A percentile compares a stretch with the other conserved stretches of the same genome.
Evolutionary conservation across 2,113 vertebrate species (phyloP).

Genomic region (Chaetops frenatus): DNA sequence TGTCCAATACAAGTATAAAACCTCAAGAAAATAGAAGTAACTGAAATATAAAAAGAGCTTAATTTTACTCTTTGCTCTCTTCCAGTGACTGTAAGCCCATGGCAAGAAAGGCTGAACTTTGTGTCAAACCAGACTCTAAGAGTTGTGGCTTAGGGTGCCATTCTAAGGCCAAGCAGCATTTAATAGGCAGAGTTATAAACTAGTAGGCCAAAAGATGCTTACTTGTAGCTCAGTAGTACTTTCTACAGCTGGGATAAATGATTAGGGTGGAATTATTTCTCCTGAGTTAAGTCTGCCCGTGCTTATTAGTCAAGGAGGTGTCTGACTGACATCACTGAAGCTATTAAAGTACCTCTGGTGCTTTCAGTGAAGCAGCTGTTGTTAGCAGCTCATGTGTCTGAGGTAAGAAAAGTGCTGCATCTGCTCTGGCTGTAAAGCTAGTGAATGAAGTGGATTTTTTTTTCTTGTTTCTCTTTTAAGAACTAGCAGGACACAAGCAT

Average conservation of each 20-base stretch:
- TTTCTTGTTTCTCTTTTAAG: background rate
- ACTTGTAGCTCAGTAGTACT: background rate
- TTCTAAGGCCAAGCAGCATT: background rate
- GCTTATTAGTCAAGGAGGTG: background rate
- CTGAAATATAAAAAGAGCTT: background rate
- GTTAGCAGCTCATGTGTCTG: background rate
- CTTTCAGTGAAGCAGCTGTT: background rate
- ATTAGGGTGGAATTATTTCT: background rate
- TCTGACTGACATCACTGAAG: background rate
- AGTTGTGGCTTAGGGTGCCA: background rate
- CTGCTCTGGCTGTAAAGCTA: background rate
- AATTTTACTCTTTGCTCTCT: accelerated
- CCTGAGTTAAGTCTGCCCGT: background rate
- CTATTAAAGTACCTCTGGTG: background rate
- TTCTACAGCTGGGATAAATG: background rate
- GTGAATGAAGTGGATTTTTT: background rate
- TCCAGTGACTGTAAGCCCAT: accelerated
- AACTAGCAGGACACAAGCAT: background rate
- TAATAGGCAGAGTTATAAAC: background rate
- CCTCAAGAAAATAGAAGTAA: background rate
- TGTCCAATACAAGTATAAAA: accelerated
- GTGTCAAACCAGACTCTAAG: background rate
- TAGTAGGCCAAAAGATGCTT: background rate
- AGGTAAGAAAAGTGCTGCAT: background rate
- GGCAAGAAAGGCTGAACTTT: background rate